Evolutionary conservation across 2,797 vertebrate genomes (phyloP).

Genomic region (Kryptopterus vitreolus): DNA sequence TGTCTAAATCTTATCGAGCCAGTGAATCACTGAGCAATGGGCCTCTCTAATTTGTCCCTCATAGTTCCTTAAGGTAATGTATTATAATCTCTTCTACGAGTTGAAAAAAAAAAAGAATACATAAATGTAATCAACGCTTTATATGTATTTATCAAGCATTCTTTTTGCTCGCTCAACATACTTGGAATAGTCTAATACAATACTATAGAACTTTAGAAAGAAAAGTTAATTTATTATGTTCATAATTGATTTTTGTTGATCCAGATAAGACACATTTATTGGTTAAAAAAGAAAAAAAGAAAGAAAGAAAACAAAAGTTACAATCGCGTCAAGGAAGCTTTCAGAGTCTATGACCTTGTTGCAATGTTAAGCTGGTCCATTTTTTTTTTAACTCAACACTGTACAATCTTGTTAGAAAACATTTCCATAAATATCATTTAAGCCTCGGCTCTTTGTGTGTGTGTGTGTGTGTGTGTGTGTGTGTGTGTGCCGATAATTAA

Average conservation of each 20-base stretch:
- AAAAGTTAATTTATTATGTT: slow-evolving; percentile 75
- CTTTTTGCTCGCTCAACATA: slow-evolving; percentile 72
- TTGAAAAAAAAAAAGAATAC: slow-evolving; percentile 67
- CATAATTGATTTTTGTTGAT: slow-evolving; percentile 74
- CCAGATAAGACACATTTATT: slow-evolving; percentile 83
- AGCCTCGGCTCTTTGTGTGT: slow-evolving; percentile 88
- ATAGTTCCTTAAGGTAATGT: slow-evolving; percentile 70
- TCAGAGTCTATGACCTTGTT: slow-evolving; percentile 84
- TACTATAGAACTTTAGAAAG: slow-evolving; percentile 73
- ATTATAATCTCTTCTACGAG: slow-evolving; percentile 70
- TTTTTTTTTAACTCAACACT: slow-evolving; percentile 88
- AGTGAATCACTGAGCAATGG: slow-evolving; percentile 67
- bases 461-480: too few species aligned
- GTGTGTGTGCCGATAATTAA: slow-evolving; percentile 92
- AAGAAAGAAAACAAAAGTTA: slow-evolving; percentile 60
- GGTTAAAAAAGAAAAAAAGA: slow-evolving; percentile 68
- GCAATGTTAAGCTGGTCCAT: slow-evolving; percentile 93
- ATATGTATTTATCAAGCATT: slow-evolving; percentile 68
- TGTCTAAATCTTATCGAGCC: slow-evolving; percentile 54
- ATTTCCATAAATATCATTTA: slow-evolving; percentile 99
- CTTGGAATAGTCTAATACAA: slow-evolving; percentile 54
- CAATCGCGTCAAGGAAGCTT: slow-evolving; percentile 79
- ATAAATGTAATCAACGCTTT: slow-evolving; percentile 62
- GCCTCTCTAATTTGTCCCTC: slow-evolving; percentile 61
- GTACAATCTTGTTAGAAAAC: slow-evolving; percentile 97